phyloP scores from a whole-genome alignment of 2,797 vertebrate genomes.

The Crenichthys baileyi region DNA sequence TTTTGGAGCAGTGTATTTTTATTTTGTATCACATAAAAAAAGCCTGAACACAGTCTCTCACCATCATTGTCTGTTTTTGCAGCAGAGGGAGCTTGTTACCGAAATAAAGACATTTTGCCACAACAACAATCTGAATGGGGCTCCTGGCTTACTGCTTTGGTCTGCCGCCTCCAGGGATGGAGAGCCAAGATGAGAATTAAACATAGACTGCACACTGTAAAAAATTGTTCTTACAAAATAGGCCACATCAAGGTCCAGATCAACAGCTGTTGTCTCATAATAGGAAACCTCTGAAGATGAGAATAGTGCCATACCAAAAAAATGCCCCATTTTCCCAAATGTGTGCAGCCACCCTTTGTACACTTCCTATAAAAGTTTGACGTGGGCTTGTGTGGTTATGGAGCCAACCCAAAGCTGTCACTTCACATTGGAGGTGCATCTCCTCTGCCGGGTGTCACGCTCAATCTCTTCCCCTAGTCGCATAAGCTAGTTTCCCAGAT shows the following conservation, averaged over 20 bases:
- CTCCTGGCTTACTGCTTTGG: constrained; percentile 18
- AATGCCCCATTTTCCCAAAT: constrained; percentile 51
- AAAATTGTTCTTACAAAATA: constrained; percentile 16
- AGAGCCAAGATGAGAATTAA: constrained; percentile 30
- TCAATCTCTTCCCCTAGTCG: constrained; percentile 64
- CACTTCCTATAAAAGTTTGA: constrained; percentile 52
- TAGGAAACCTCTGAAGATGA: constrained; percentile 47
- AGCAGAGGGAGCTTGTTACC: not conserved
- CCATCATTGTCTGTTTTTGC: constrained; percentile 4
- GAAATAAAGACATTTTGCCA: constrained; percentile 15
- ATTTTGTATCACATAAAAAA: constrained; percentile 8
- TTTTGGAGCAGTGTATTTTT: not conserved
- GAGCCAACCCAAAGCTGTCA: constrained; percentile 50
- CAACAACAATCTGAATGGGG: constrained; percentile 11
- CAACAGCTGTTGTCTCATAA: constrained; percentile 10
- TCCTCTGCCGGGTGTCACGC: constrained; percentile 65
- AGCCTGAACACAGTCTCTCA: not conserved
- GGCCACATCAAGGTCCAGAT: constrained; percentile 35
- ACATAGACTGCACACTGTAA: constrained; percentile 30
- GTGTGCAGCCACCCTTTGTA: constrained; percentile 50
- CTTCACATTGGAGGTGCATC: constrained; percentile 50
- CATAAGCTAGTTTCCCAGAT: constrained; percentile 65
- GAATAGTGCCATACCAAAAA: constrained; percentile 42
- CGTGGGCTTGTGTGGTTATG: constrained; percentile 30
- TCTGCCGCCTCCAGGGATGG: constrained; percentile 23